phyloP scores from a whole-genome alignment of 2,888 invertebrate species.

The Drosophila atripex region DNA sequence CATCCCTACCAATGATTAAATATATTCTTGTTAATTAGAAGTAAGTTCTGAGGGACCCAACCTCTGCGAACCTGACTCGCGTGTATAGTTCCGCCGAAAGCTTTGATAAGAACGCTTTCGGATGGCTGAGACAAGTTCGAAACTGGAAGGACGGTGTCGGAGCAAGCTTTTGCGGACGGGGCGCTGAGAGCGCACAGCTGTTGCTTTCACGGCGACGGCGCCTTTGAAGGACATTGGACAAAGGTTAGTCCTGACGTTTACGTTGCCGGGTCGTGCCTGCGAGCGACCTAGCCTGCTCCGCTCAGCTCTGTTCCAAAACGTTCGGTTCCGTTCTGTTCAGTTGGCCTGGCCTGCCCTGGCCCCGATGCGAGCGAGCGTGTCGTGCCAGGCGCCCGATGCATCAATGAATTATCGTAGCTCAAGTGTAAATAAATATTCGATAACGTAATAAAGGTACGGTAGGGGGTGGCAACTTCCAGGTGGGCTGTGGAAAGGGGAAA shows the following conservation, averaged over 20 bases:
- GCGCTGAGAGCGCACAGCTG: constrained; percentile 67
- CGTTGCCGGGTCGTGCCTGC: constrained; percentile 70
- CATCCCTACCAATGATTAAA: too few species aligned
- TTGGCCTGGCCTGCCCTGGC: constrained; percentile 11
- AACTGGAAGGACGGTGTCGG: constrained; percentile 56
- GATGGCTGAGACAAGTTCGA: constrained; percentile 43
- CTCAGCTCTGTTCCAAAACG: neutral
- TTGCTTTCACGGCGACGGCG: constrained; percentile 76
- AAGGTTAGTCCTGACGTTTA: constrained; percentile 78
- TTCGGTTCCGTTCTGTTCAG: constrained; percentile 13
- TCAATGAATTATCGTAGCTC: constrained; percentile 75
- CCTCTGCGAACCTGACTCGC: neutral
- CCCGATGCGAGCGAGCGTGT: constrained; percentile 51
- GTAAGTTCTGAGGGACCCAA: neutral
- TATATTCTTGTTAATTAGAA: neutral
- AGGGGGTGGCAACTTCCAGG: constrained; percentile 5
- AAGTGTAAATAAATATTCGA: constrained; percentile 75
- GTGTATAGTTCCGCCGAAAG: constrained; percentile 14
- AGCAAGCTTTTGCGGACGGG: constrained; percentile 50
- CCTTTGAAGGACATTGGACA: constrained; percentile 74
- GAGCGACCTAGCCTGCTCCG: constrained; percentile 31
- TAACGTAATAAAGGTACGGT: constrained; percentile 52
- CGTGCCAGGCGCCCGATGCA: constrained; percentile 71
- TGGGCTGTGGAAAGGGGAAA: constrained; percentile 15
- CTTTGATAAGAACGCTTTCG: constrained; percentile 69